phyloP scores from a whole-genome alignment of 2,113 vertebrate genomes.

The Arizona elegans region DNA sequence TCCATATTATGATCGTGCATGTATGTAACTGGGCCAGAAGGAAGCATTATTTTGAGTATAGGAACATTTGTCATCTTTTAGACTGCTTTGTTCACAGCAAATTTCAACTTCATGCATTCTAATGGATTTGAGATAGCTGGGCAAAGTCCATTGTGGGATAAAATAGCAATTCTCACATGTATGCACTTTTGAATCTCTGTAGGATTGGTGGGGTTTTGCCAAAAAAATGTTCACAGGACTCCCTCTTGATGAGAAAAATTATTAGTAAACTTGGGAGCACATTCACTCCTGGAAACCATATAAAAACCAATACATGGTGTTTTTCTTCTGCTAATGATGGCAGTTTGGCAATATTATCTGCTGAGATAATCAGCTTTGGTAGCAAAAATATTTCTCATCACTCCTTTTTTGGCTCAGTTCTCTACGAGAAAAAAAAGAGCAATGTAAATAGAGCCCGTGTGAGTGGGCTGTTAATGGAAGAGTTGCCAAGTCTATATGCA shows the following conservation, averaged over 20 bases:
- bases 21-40: background rate
- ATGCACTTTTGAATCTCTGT: background rate
- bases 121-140: background rate
- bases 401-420: constrained; percentile 51
- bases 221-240: constrained; percentile 4
- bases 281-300: constrained; percentile 31
- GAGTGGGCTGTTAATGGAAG: constrained; percentile 43
- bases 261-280: background rate
- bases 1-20: background rate
- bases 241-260: constrained; percentile 9
- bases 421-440: constrained; percentile 50
- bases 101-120: background rate
- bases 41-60: background rate
- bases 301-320: constrained; percentile 56
- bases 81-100: background rate
- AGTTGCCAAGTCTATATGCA: constrained; percentile 58
- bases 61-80: background rate
- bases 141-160: background rate
- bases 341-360: constrained; percentile 56
- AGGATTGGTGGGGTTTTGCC: background rate
- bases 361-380: constrained; percentile 66
- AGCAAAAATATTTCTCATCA: constrained; percentile 50
- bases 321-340: constrained; percentile 55
- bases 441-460: constrained; percentile 55
- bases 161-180: background rate